Base-by-base conservation (phyloP, 2,888 invertebrate genomes). In the Synergus umbraculus region DNA sequence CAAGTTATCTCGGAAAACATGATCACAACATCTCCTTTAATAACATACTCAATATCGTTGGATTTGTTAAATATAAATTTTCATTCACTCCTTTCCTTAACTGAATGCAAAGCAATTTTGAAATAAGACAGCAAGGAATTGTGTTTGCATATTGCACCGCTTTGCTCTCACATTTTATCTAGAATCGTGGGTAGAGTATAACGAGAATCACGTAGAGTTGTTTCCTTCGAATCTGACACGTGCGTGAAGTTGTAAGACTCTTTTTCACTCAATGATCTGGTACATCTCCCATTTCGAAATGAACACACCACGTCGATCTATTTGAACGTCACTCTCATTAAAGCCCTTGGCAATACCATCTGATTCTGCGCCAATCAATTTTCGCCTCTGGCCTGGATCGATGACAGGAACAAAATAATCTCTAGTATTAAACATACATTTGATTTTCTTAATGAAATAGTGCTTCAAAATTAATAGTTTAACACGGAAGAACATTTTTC, bases 281-380 rank as follows among this genome's bases (percentile, higher is more conserved):
- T 73, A 54, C n/a, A 37, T 73, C 54, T 73, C 37, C n/a, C 37
- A 73, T 73, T 73, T 37, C 73, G 73, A 73, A 73, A 73, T 41
- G n/a, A 37, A 54, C 54, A 13, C 49, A 73, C 49, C 15, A 15
- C 18, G 66, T 8, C 43, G 43, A 69, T 49, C 46, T 73, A 29
- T 73, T 54, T 54, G 46, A 69, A 49, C 49, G 69, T 73, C 69
- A 69, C 49, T 69, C 69, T 69, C 49, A 69, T 73, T 41, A 73
- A 54, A 73, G 29, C n/a, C 54, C 1, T 73, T 73, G 73, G 41
- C 73, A 73, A 54, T 73, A 49, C 22, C n/a, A n/a, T 5, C 10
- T 15, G 37, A 54, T 49, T 73, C 49, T 37, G 49, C n/a, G 29
- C 73, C 73, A 54, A 73, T 54, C 54, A 73, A 73, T 73, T 67